A percentile compares a stretch with the other conserved stretches of the same genome.
Conservation (phyloP, 1,140 invertebrate genomes). For the Octopus sinensis region DNA sequence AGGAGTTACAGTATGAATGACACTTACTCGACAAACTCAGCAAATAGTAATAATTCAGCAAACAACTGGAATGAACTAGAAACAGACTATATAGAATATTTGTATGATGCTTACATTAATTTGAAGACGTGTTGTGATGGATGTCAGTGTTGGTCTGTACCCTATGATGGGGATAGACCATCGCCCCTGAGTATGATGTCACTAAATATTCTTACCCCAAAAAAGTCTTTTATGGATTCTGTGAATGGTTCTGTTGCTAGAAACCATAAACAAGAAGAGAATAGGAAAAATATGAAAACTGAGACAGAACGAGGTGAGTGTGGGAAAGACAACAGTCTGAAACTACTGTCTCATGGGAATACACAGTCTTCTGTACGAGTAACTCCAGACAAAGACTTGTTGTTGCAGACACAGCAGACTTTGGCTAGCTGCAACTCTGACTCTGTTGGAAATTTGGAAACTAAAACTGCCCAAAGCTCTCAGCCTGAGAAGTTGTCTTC, state of each 20-base stretch:
- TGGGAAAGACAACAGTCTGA: slow-evolving; percentile 7
- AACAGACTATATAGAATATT: slow-evolving; percentile 58
- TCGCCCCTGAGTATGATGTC: slow-evolving; percentile 42
- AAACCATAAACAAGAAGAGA: neutral
- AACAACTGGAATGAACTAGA: slow-evolving; percentile 32
- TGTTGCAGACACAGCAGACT: neutral
- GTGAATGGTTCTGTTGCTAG: neutral
- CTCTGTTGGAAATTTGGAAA: neutral
- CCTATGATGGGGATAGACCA: slow-evolving; percentile 69
- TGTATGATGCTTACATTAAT: slow-evolving; percentile 76
- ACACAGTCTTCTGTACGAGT: neutral
- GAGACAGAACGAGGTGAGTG: neutral
- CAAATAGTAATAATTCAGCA: too few species aligned
- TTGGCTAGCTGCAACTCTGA: neutral
- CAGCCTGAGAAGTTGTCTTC: too few species aligned
- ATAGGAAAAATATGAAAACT: neutral
- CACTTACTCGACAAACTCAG: too few species aligned
- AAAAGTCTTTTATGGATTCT: neutral
- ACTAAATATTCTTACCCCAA: neutral
- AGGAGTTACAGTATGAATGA: too few species aligned
- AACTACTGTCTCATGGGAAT: slow-evolving; percentile 16
- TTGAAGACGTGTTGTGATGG: slow-evolving; percentile 72
- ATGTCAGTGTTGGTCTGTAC: slow-evolving; percentile 73
- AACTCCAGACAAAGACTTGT: neutral
- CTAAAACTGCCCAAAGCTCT: too few species aligned